A percentile compares a stretch with the other conserved stretches of the same genome.
phyloP scores from a whole-genome alignment of 2,797 vertebrate species.

The Sebastolobus alascanus region DNA sequence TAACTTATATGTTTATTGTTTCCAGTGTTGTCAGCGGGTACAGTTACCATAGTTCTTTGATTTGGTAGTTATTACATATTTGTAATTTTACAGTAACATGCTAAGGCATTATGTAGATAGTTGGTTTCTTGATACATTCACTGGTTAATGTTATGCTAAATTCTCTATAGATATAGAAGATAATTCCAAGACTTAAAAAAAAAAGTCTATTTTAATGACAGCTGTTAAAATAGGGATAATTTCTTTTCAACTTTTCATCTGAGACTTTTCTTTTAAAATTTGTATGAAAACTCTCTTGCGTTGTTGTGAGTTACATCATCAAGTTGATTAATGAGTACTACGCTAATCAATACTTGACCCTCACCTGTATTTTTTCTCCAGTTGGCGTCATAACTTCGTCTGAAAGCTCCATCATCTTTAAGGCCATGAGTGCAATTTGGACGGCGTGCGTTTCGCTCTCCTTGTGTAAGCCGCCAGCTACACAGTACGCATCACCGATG shows the following conservation, averaged over 20 bases:
- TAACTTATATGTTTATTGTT: no score
- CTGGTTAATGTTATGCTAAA: neutral
- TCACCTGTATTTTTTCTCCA: constrained; percentile 96
- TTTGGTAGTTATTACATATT: neutral
- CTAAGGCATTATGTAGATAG: neutral
- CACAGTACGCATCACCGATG: constrained; percentile 98
- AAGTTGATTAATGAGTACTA: constrained; percentile 14
- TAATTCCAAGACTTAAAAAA: neutral
- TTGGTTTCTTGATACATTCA: neutral
- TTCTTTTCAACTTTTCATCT: neutral
- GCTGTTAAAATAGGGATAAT: neutral
- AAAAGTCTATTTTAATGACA: neutral
- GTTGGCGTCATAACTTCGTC: constrained; percentile 95
- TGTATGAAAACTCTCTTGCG: neutral
- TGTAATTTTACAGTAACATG: neutral
- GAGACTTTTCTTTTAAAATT: neutral
- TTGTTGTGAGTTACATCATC: constrained; percentile 20
- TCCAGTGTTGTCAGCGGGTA: neutral
- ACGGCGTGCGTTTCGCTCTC: constrained; percentile 95
- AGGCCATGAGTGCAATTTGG: constrained; percentile 96
- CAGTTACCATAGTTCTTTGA: neutral
- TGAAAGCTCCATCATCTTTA: constrained; percentile 99
- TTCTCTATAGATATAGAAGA: neutral
- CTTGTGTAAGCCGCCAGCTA: constrained; percentile 96
- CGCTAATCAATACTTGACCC: constrained; percentile 41